Conservation (phyloP, 53 echinoderm and acorn worm genomes). For the Holothuria leucospilota region DNA sequence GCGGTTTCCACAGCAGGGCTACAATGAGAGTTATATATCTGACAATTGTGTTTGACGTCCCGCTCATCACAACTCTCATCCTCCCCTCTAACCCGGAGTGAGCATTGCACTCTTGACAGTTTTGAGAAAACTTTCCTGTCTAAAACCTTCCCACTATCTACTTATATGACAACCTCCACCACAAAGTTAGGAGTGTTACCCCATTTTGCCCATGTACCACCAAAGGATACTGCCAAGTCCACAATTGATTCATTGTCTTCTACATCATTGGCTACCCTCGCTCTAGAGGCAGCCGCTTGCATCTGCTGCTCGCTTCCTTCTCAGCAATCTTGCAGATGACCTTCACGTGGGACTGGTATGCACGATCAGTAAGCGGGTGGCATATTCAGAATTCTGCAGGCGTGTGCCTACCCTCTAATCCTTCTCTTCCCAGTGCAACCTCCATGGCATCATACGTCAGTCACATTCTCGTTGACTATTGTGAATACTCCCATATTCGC, state of each 20-base stretch:
- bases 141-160: constrained; percentile 50
- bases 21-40: not conserved
- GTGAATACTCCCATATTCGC: not conserved
- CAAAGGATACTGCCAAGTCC: not conserved
- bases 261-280: not conserved
- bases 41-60: not conserved
- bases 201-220: too few species aligned
- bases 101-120: constrained; percentile 46
- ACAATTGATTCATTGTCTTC: constrained; percentile 17
- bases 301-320: constrained; percentile 29
- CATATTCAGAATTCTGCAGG: constrained; percentile 20
- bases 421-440: constrained; percentile 39
- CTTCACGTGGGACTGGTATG: constrained; percentile 3
- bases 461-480: constrained; percentile 21
- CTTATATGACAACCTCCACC: constrained; percentile 33
- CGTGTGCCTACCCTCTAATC: not conserved
- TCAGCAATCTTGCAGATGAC: not conserved
- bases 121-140: constrained; percentile 45
- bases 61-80: constrained; percentile 17
- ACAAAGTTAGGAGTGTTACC: too few species aligned
- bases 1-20: constrained; percentile 9
- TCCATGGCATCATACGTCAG: constrained; percentile 32
- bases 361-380: not conserved
- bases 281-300: not conserved
- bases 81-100: constrained; percentile 4